Evolutionary conservation across 2,888 invertebrate genomes (phyloP).

Genomic region (Cephonodes hylas): DNA sequence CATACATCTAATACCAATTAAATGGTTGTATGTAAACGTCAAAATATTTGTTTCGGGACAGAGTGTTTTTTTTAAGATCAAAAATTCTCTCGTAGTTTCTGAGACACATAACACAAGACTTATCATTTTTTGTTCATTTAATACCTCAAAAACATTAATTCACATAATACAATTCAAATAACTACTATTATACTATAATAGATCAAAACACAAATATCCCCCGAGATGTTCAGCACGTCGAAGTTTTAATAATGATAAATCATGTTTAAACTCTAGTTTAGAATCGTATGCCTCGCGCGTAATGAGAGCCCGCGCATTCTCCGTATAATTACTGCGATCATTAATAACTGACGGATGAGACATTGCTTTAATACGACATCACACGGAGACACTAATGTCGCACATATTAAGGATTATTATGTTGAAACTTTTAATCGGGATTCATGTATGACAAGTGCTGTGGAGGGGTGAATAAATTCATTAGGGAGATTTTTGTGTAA

Average conservation of each 20-base stretch:
- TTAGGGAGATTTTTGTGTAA: neutral
- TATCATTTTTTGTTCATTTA: too few relatives aligned
- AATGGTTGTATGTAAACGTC: too few relatives aligned
- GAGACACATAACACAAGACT: too few relatives aligned
- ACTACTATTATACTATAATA: neutral
- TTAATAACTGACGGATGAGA: conserved; percentile 66
- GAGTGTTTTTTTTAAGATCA: too few relatives aligned
- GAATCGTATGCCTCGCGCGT: conserved; percentile 49
- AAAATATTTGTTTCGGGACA: too few relatives aligned
- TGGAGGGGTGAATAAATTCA: neutral
- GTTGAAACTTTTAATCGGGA: conserved; percentile 4
- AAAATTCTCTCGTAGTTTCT: too few relatives aligned
- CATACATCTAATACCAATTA: too few relatives aligned
- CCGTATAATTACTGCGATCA: conserved; percentile 62
- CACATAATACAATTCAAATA: neutral
- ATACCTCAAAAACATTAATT: too few relatives aligned
- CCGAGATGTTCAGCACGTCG: conserved; percentile 41
- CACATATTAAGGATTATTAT: conserved; percentile 34
- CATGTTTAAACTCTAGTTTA: conserved; percentile 54
- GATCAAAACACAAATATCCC: neutral
- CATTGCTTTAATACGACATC: conserved; percentile 58
- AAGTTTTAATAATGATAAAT: conserved; percentile 68
- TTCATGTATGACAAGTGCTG: neutral
- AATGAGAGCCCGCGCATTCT: conserved; percentile 52
- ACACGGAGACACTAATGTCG: conserved; percentile 46